These are phyloP conservation scores for Staurois parvus DNA, from an alignment of 2,797 vertebrate genomes.

Conservation along the genomic window DNA sequence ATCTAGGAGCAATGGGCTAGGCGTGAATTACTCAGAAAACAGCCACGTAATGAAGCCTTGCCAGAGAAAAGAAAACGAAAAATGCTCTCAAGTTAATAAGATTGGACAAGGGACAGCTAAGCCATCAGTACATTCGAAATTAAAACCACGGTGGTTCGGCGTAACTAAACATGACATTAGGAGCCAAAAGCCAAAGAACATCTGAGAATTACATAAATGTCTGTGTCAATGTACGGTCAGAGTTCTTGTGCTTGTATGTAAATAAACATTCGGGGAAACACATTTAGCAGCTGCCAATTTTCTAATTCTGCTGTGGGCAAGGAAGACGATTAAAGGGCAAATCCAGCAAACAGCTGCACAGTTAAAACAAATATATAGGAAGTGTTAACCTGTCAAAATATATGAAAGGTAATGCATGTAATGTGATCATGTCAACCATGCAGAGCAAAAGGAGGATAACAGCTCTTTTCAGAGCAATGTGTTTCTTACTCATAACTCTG, in stretches of 20 bases:
- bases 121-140: constrained; percentile 50
- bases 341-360: background rate
- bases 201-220: constrained; percentile 26
- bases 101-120: constrained; percentile 61
- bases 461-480: background rate
- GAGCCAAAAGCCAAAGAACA: constrained; percentile 36
- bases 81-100: constrained; percentile 59
- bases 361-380: background rate
- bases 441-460: background rate
- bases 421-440: background rate
- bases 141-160: constrained; percentile 7
- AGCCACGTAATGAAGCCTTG: constrained; percentile 38
- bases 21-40: constrained; percentile 47
- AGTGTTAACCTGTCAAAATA: background rate
- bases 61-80: constrained; percentile 31
- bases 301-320: background rate
- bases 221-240: constrained; percentile 1
- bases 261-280: background rate
- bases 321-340: background rate
- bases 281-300: background rate
- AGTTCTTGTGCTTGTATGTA: constrained; percentile 16
- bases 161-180: constrained; percentile 57
- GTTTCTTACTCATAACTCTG: background rate
- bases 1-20: constrained; percentile 35
- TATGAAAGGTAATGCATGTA: background rate